phyloP scores from a whole-genome alignment of 2,888 invertebrate species.

The Noctua janthe region DNA sequence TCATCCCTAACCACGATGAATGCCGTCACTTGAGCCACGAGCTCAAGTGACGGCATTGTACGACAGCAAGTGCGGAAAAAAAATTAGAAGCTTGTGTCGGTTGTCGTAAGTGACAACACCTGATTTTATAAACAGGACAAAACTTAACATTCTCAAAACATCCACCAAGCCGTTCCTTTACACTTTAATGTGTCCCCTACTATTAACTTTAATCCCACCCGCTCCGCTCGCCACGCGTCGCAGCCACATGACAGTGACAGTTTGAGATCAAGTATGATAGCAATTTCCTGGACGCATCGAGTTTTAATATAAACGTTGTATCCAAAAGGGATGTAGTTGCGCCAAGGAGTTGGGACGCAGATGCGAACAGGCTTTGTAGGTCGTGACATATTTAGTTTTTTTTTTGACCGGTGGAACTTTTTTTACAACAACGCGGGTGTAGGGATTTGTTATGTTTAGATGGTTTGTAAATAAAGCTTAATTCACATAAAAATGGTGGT shows the following conservation, averaged over 20 bases:
- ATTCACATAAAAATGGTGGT: too few species aligned
- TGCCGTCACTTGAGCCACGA: background rate
- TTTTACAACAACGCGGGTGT: background rate
- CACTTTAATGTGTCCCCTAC: conserved; percentile 30
- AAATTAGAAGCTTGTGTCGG: background rate
- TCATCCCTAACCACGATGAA: background rate
- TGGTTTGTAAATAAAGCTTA: too few species aligned
- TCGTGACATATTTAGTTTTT: conserved; percentile 13
- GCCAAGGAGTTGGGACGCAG: conserved; percentile 60
- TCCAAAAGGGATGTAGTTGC: conserved; percentile 73
- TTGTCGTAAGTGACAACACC: background rate
- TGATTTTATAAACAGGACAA: background rate
- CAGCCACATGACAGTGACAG: conserved; percentile 72
- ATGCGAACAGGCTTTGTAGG: conserved; percentile 20
- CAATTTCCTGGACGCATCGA: conserved; percentile 83
- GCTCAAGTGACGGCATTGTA: background rate
- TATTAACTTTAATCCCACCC: conserved; percentile 42
- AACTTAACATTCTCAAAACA: background rate
- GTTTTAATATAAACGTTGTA: conserved; percentile 83
- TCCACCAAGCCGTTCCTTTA: conserved; percentile 2
- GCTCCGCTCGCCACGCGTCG: conserved; percentile 55
- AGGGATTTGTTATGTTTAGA: background rate
- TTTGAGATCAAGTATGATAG: conserved; percentile 83
- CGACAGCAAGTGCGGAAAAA: too few species aligned
- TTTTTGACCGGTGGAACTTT: too few species aligned